Conservation (phyloP, 2,888 invertebrate genomes). For the Lycia hirtaria region DNA sequence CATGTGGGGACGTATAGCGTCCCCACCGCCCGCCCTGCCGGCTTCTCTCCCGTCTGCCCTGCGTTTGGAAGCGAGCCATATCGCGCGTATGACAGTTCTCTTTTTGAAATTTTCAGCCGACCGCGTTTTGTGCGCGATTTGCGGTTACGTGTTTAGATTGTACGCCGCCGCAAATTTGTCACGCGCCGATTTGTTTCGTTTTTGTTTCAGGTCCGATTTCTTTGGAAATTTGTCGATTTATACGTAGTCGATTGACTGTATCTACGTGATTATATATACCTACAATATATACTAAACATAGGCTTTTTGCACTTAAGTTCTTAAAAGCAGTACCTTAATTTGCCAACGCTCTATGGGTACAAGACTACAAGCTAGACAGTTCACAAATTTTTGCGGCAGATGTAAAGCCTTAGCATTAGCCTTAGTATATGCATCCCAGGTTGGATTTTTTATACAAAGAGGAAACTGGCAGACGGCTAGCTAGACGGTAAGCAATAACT, state of each 20-base stretch:
- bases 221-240: slow-evolving; percentile 20
- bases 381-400: no score
- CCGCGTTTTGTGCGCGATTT: slow-evolving; percentile 68
- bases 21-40: slow-evolving; percentile 35
- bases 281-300: background rate
- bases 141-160: slow-evolving; percentile 77
- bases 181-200: slow-evolving; percentile 44
- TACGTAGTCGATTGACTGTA: background rate
- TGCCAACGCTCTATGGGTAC: no score
- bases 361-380: no score
- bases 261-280: background rate
- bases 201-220: slow-evolving; percentile 40
- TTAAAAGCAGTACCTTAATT: no score
- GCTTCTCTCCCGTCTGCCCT: slow-evolving; percentile 46
- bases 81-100: slow-evolving; percentile 82
- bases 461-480: no score
- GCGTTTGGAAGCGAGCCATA: slow-evolving; percentile 80
- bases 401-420: no score
- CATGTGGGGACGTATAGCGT: slow-evolving; percentile 71
- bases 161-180: slow-evolving; percentile 59
- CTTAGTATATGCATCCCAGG: no score
- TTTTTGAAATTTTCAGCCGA: slow-evolving; percentile 79
- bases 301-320: background rate
- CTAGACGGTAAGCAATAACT: no score
- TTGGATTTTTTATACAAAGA: no score